Evolutionary conservation across 2,113 vertebrate species (phyloP), one percentile per base, ranked within the genome.

Genomic region (Serilophus lunatus): DNA sequence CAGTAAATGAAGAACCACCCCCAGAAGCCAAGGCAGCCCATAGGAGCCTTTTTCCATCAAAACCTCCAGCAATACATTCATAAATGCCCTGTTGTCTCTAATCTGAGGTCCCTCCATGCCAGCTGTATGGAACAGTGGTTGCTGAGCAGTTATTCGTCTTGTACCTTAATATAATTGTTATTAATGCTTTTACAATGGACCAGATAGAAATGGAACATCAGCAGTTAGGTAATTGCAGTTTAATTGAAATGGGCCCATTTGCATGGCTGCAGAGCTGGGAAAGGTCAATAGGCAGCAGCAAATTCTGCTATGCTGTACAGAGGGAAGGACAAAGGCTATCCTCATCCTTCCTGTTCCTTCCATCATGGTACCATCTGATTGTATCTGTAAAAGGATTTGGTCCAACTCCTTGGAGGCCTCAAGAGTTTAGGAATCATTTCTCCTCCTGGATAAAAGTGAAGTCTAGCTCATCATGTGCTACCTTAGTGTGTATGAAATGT

Each of bases 91-190:
- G 14, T 78, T 94, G 44, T 54, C 13, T 63, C 19, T 78, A 77
- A 54, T 60, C 35, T 86, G 71, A 93, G 82, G 64, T 83, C 68
- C 63, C 9, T 66, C 15, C 4, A 4, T 2, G 3, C 24, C n/a
- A 66, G 38, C 63, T 87, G 13, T 50, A 16, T 23, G 47, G 53
- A 65, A 90, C 33, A 86, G n/a, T 59, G 24, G 51, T 70, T 80
- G 44, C 44, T 36, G 80, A 72, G 82, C 18, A 68, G 51, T 86
- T 95, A 60, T 18, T 88, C 75, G n/a, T 83, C 71, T 86, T 71
- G n/a, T 7, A 75, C 28, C 14, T 44, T 36, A 40, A 49, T 59
- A 14, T 50, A 75, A 66, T 75, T 54, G 7, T 51, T 88, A 74
- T 53, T 84, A 92, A 82, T 85, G 25, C n/a, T 60, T 19, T 75